These are phyloP conservation scores for Pasiphila rectangulata DNA, from an alignment of 2,888 invertebrate genomes.

Conservation along the genomic window DNA sequence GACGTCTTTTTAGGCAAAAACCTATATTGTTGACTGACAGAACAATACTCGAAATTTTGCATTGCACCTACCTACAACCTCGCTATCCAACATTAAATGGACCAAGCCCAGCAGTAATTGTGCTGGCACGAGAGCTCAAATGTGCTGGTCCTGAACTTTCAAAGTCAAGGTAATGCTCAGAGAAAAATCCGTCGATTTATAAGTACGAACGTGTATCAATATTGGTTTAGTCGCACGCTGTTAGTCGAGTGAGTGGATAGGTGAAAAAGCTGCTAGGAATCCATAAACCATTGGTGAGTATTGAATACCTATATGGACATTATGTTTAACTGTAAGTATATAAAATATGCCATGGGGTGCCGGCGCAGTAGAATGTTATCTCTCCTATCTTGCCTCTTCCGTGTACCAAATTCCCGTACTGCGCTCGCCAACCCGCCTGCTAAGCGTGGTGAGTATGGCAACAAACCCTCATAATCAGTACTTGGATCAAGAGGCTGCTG, in stretches of 20 bases:
- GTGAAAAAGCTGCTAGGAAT: constrained; percentile 22
- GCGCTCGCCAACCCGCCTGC: no score
- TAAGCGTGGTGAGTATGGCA: no score
- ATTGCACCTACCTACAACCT: no score
- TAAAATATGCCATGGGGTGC: no score
- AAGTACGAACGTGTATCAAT: constrained; percentile 41
- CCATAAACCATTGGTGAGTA: constrained; percentile 32
- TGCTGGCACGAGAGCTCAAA: constrained; percentile 21
- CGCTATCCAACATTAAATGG: constrained; percentile 17
- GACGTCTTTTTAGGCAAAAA: background rate
- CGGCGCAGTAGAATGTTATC: no score
- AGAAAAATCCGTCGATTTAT: constrained; percentile 46
- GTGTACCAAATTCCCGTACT: no score
- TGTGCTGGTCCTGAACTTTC: constrained; percentile 34
- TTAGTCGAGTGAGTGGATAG: constrained; percentile 40
- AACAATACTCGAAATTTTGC: no score
- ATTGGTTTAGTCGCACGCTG: constrained; percentile 48
- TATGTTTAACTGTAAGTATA: no score
- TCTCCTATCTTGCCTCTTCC: no score
- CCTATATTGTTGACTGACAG: constrained; percentile 17
- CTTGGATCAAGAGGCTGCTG: no score
- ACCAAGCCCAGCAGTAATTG: constrained; percentile 11
- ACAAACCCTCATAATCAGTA: no score
- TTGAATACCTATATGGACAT: background rate
- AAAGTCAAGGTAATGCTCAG: constrained; percentile 48